Conservation (phyloP, 2,888 invertebrate species). For the Phymatocera aterrima region DNA sequence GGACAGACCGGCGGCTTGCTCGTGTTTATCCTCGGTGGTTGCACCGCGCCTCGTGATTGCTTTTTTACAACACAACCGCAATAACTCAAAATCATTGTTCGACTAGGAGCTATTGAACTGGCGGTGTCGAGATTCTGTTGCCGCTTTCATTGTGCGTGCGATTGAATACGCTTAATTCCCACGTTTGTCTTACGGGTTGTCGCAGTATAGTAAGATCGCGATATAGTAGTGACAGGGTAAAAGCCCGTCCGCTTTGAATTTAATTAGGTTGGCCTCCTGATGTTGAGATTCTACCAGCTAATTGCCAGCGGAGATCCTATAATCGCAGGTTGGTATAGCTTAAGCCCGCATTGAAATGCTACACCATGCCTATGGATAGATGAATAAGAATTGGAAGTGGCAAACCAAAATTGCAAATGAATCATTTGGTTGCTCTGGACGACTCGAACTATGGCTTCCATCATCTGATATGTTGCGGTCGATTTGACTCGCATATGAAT, state of each 20-base stretch:
- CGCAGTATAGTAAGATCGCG: neutral
- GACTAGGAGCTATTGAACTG: conserved; percentile 26
- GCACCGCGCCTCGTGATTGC: conserved; percentile 32
- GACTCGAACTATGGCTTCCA: neutral
- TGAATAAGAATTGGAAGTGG: neutral
- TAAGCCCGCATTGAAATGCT: neutral
- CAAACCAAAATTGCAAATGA: neutral
- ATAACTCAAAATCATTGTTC: conserved; percentile 41
- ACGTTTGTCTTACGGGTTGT: conserved; percentile 18
- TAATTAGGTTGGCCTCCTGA: conserved; percentile 21
- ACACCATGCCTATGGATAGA: neutral
- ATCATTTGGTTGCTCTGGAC: neutral
- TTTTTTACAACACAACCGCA: conserved; percentile 34
- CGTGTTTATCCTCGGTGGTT: conserved; percentile 36
- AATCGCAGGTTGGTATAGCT: neutral
- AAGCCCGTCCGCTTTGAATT: conserved; percentile 4
- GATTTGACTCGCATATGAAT: neutral
- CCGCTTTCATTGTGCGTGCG: conserved; percentile 6
- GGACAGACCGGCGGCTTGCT: conserved; percentile 25
- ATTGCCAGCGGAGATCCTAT: neutral
- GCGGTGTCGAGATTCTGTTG: neutral
- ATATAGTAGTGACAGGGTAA: conserved; percentile 20
- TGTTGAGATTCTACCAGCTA: conserved; percentile 6
- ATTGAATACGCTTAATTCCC: conserved; percentile 34
- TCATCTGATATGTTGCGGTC: neutral